A percentile compares a stretch with the other conserved stretches of the same genome.
Evolutionary conservation across 2,113 vertebrate genomes (phyloP).

Genomic region (Lampris incognitus): DNA sequence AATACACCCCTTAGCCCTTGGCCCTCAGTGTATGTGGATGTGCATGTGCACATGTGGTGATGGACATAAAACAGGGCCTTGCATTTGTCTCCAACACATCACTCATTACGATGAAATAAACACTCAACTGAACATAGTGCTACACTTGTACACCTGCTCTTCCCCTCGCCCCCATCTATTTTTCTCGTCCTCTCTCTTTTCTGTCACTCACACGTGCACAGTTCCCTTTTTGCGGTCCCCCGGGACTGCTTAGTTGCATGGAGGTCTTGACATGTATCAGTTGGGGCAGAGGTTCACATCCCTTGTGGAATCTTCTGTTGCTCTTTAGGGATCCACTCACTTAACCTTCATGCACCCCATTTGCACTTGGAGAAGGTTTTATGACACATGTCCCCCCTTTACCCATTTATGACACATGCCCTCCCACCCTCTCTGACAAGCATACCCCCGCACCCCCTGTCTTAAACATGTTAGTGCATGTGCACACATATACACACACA

Average conservation of each 20-base stretch:
- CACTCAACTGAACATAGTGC: conserved; percentile 1
- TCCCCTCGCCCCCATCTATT: not conserved
- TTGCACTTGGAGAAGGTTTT: conserved; percentile 55
- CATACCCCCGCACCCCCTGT: conserved; percentile 3
- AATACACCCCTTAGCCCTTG: conserved; percentile 16
- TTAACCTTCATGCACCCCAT: conserved; percentile 69
- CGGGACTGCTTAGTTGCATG: not conserved
- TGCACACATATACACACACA: not conserved
- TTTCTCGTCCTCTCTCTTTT: conserved; percentile 1
- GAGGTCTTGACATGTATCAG: conserved; percentile 24
- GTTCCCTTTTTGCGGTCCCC: not conserved
- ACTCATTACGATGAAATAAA: conserved; percentile 48
- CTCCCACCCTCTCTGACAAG: not conserved
- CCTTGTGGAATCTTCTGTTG: conserved; percentile 49
- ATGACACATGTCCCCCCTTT: conserved; percentile 19
- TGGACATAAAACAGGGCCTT: conserved; percentile 27
- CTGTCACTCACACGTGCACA: not conserved
- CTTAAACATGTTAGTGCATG: not conserved
- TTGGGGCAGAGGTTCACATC: conserved; percentile 46
- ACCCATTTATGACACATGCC: not conserved
- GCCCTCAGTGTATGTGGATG: not conserved
- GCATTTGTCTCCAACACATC: conserved; percentile 51
- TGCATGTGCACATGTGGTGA: conserved; percentile 23
- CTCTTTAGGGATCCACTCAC: conserved; percentile 58
- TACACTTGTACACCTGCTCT: conserved; percentile 11